Conservation (phyloP, 2,113 vertebrate species). For the Platysteira castanea region DNA sequence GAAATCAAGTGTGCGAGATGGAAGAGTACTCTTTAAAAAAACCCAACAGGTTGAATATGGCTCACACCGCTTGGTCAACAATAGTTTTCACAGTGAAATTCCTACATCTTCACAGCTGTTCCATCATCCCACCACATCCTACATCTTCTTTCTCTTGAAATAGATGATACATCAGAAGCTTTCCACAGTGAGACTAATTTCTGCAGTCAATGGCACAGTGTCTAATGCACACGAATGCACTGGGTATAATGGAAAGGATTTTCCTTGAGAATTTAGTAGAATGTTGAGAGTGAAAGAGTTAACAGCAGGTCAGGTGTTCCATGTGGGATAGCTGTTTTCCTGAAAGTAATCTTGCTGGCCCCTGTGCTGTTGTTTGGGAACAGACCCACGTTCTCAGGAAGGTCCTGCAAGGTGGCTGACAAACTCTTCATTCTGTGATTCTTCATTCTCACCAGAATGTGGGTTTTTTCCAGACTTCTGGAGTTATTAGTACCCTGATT, state of each 20-base stretch:
- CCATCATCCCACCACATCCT: neutral
- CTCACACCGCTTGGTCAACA: neutral
- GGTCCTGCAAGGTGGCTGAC: neutral
- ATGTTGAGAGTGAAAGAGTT: neutral
- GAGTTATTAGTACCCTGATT: neutral
- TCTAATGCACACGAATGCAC: neutral
- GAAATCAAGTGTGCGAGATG: neutral
- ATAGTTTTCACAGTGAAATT: neutral
- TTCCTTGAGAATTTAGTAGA: neutral
- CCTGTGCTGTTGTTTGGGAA: neutral
- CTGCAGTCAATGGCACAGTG: neutral
- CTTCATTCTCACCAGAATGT: neutral
- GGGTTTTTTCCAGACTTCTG: neutral
- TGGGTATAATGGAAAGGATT: neutral
- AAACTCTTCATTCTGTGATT: neutral
- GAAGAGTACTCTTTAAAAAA: neutral
- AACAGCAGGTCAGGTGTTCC: neutral
- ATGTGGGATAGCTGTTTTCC: neutral
- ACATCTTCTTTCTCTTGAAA: neutral
- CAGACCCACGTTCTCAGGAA: accelerated
- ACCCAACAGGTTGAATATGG: neutral
- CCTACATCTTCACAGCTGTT: neutral
- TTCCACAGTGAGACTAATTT: neutral
- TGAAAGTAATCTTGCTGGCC: neutral
- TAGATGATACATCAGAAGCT: neutral